A percentile compares a stretch with the other conserved stretches of the same genome.
These are phyloP conservation scores for Drosophila paracracens DNA, from an alignment of 2,888 invertebrate species.

Conservation along the genomic window DNA sequence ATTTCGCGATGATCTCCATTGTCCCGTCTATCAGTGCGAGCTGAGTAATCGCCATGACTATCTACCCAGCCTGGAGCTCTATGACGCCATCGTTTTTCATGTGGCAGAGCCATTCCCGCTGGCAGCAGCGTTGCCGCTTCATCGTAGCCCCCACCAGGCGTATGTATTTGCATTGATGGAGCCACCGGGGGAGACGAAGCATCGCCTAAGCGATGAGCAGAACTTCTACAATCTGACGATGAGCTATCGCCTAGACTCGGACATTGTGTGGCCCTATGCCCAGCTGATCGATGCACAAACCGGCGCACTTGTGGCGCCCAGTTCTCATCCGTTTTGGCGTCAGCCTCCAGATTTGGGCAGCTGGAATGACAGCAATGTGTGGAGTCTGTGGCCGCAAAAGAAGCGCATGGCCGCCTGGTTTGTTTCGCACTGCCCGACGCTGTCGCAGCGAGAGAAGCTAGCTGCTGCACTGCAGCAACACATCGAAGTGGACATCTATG, in stretches of 20 bases:
- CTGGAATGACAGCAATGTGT: slow-evolving; percentile 61
- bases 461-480: slow-evolving; percentile 86
- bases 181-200: slow-evolving; percentile 84
- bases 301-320: slow-evolving; percentile 77
- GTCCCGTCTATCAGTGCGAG: slow-evolving; percentile 85
- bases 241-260: slow-evolving; percentile 87
- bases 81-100: slow-evolving; percentile 87
- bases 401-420: slow-evolving; percentile 87
- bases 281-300: slow-evolving; percentile 75
- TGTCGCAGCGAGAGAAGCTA: slow-evolving; percentile 85
- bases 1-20: slow-evolving; percentile 75
- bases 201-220: slow-evolving; percentile 77
- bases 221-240: slow-evolving; percentile 87
- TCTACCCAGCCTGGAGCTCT: slow-evolving; percentile 82
- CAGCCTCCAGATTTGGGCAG: slow-evolving; percentile 37
- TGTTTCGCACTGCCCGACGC: slow-evolving; percentile 86
- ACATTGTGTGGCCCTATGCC: slow-evolving; percentile 85
- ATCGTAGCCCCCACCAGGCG: slow-evolving; percentile 84
- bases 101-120: slow-evolving; percentile 83
- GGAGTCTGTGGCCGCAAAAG: slow-evolving; percentile 77
- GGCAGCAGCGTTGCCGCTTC: slow-evolving; percentile 80
- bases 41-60: slow-evolving; percentile 83
- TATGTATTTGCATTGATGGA: slow-evolving; percentile 86
- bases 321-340: slow-evolving; percentile 72
- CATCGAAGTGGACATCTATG: slow-evolving; percentile 88